phyloP scores from a whole-genome alignment of 2,888 invertebrate genomes.

The Euphydryas editha region DNA sequence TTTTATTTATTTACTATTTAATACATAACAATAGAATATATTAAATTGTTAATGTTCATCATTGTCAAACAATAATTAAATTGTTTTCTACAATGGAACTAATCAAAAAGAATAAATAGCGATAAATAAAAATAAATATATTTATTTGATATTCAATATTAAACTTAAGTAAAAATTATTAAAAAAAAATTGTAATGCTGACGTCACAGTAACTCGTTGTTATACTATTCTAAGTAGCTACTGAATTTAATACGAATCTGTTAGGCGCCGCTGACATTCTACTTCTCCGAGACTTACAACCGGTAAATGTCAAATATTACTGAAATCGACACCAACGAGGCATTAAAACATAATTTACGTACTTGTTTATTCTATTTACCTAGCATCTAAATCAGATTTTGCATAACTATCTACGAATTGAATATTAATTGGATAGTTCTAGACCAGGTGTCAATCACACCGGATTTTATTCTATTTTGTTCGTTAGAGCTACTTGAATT shows the following conservation, averaged over 20 bases:
- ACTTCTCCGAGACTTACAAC: conserved; percentile 22
- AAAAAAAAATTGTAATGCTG: neutral
- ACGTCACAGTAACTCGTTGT: neutral
- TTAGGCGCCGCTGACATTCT: conserved; percentile 27
- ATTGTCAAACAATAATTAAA: no score
- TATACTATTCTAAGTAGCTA: conserved; percentile 15
- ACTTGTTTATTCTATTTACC: conserved; percentile 44
- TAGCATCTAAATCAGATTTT: conserved; percentile 32
- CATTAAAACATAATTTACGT: conserved; percentile 43
- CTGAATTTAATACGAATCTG: conserved; percentile 19
- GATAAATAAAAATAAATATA: neutral
- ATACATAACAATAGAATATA: neutral
- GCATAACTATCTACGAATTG: conserved; percentile 21
- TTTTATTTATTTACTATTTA: no score
- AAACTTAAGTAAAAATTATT: neutral
- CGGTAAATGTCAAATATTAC: conserved; percentile 38
- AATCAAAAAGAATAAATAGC: no score
- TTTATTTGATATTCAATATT: neutral
- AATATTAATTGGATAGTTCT: conserved; percentile 28
- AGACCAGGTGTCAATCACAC: conserved; percentile 8
- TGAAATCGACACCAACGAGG: conserved; percentile 35
- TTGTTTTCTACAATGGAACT: no score
- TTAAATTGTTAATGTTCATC: no score
- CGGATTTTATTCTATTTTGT: neutral
- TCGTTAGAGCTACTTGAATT: no score